These are phyloP conservation scores for Craterocephalus amniculus DNA, from an alignment of 2,797 vertebrate genomes.

Conservation along the genomic window DNA sequence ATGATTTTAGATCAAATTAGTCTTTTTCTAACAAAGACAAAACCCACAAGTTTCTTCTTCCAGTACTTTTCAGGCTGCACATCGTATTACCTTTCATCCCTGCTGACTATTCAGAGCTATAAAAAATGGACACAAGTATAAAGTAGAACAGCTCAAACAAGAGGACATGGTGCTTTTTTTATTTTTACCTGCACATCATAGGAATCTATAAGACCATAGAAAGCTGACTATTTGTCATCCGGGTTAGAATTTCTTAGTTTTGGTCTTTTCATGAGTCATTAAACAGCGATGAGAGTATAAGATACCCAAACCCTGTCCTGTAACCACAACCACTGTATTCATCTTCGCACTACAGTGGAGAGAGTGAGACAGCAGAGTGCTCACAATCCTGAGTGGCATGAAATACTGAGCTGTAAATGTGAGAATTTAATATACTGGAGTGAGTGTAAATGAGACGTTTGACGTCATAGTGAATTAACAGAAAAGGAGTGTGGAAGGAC, in stretches of 20 bases:
- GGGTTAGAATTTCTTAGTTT: background rate
- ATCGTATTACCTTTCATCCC: background rate
- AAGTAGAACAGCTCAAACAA: background rate
- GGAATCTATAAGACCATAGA: background rate
- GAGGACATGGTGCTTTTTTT: background rate
- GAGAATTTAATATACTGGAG: background rate
- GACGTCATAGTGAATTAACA: background rate
- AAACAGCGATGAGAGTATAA: background rate
- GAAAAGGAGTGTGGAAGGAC: background rate
- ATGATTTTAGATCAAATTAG: background rate
- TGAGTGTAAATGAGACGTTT: background rate
- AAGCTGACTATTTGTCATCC: background rate
- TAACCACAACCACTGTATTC: background rate
- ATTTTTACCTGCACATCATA: constrained; percentile 1
- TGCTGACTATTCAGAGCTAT: background rate
- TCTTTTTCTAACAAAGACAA: constrained; percentile 9
- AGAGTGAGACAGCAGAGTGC: constrained; percentile 18
- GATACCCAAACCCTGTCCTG: constrained; percentile 1
- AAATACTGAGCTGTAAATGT: constrained; percentile 4
- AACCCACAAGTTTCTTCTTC: background rate
- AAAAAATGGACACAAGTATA: background rate
- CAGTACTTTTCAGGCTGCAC: background rate
- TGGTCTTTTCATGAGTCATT: constrained; percentile 18
- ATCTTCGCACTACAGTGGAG: constrained; percentile 1
- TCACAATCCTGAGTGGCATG: background rate